Evolutionary conservation across 2,113 vertebrate genomes (phyloP).

Genomic region (Microcebus murinus): DNA sequence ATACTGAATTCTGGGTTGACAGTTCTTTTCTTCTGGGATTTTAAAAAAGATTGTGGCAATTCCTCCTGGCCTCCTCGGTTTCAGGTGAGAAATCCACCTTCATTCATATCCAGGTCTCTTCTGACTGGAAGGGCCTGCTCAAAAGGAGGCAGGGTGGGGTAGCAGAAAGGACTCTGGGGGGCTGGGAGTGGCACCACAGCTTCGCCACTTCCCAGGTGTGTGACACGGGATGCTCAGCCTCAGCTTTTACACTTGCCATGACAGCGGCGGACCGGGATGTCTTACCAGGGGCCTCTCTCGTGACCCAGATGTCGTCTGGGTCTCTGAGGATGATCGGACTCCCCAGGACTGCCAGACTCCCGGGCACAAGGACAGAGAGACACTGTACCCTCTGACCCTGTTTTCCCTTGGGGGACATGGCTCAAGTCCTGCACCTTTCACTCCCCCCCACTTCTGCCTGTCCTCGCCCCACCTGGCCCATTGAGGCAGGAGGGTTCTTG

Average conservation of each 20-base stretch:
- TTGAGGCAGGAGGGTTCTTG: not conserved
- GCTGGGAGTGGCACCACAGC: not conserved
- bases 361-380: not conserved
- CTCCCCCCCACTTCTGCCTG: not conserved
- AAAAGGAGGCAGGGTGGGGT: not conserved
- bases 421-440: not conserved
- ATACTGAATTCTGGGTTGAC: constrained; percentile 13
- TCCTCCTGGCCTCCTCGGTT: not conserved
- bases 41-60: not conserved
- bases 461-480: too few species aligned
- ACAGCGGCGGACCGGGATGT: not conserved
- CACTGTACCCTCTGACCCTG: not conserved
- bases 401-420: not conserved
- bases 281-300: not conserved
- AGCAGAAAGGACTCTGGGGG: not conserved
- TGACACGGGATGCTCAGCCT: not conserved
- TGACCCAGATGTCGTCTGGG: not conserved
- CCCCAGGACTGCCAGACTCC: not conserved
- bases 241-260: not conserved
- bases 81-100: not conserved
- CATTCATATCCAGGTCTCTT: not conserved
- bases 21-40: constrained; percentile 22
- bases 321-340: not conserved
- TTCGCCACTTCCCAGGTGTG: not conserved
- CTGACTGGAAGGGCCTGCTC: not conserved